These are phyloP conservation scores for Watsonalla binaria DNA, from an alignment of 2,888 invertebrate genomes.

Conservation along the genomic window DNA sequence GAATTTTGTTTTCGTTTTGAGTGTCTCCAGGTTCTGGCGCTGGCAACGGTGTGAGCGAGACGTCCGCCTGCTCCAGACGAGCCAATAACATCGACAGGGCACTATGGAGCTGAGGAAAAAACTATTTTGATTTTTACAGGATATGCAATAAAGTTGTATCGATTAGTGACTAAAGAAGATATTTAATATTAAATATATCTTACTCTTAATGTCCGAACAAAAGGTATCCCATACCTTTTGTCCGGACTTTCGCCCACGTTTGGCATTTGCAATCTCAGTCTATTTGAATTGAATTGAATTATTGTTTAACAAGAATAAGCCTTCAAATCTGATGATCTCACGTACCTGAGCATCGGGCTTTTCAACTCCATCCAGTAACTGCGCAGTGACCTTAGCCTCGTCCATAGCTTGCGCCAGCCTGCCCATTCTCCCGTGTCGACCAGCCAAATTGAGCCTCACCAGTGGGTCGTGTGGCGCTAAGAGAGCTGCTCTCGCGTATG, in stretches of 20 bases:
- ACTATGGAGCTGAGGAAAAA: slow-evolving; percentile 44
- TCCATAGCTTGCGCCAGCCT: slow-evolving; percentile 39
- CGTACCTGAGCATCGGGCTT: slow-evolving; percentile 51
- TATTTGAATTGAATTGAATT: not conserved
- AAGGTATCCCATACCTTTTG: too few relatives aligned
- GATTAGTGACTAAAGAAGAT: too few relatives aligned
- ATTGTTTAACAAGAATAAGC: not conserved
- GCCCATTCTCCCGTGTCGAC: slow-evolving; percentile 51
- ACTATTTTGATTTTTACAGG: too few relatives aligned
- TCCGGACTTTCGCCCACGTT: too few relatives aligned
- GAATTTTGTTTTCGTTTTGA: slow-evolving; percentile 11
- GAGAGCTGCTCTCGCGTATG: slow-evolving; percentile 47
- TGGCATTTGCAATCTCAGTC: too few relatives aligned
- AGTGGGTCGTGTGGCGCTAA: slow-evolving; percentile 53
- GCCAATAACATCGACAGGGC: slow-evolving; percentile 43
- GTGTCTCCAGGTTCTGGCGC: slow-evolving; percentile 14
- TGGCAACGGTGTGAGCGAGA: slow-evolving; percentile 25
- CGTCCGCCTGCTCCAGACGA: slow-evolving; percentile 45
- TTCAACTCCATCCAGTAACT: slow-evolving; percentile 38
- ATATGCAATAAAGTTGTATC: too few relatives aligned
- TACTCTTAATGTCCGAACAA: too few relatives aligned
- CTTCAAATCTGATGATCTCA: not conserved
- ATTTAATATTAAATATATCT: too few relatives aligned
- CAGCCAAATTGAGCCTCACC: slow-evolving; percentile 58
- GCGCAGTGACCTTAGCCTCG: slow-evolving; percentile 38